Base-by-base conservation (phyloP, 2,113 vertebrate species). In the Tichodroma muraria region DNA sequence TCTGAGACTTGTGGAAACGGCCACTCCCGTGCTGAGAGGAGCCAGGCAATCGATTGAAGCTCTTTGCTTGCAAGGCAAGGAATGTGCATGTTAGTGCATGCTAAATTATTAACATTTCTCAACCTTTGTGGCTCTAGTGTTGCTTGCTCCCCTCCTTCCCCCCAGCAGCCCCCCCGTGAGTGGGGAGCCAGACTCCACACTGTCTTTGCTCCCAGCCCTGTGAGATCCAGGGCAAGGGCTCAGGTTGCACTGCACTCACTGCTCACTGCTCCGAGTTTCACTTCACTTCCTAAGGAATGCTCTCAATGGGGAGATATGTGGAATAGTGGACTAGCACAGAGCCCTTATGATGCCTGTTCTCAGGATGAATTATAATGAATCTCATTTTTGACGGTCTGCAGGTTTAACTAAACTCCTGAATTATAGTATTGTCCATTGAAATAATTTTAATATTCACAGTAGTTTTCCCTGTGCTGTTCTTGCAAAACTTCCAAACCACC, bases 41-140 rank as follows among this genome's bases (percentile, higher is more conserved):
- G 86, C 75, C 15, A 4, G 85, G 75, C 91, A 86, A 96, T 97
- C 42, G 21, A 96, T 96, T 93, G 27, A 49, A 90, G 96, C 92
- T 96, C 94, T 95, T 94, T 93, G 89, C 91, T 88, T 89, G 95
- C 79, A 91, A 76, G 94, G 79, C 91, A 92, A 89, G 94, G 93
- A 95, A 93, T 89, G 94, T 91, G 92, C 96, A 96, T 73, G 91
- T 94, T 97, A 97, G 94, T 96, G 97, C 94, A 94, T 97, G 96
- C 70, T 98, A 64, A 97, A 97, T 97, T 98, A 97, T 97, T 97
- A 96, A 97, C 68, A 9, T 42, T 63, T 88, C 79, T 95, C 81
- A 68, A 35, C 75, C 83, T 85, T 82, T 76, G 44, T 87, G 70
- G 31, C 59, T 79, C 44, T 59, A 57, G 60, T 77, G 70, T 81